Evolutionary conservation across 2,888 invertebrate species (phyloP), one percentile per base, ranked within the genome.

Genomic region (Epinotia demarniana): DNA sequence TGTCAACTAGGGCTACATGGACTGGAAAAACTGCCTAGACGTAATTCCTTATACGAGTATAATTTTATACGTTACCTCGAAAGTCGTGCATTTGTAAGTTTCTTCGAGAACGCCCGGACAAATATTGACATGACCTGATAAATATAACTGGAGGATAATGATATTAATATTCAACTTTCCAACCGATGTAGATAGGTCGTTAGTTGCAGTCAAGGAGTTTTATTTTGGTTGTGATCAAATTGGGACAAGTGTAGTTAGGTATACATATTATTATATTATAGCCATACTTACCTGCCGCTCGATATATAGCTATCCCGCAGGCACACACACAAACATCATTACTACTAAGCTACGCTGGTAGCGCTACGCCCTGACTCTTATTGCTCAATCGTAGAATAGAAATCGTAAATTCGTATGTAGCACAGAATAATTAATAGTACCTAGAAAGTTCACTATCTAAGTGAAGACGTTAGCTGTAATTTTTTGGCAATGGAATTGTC

Each of bases 121-220:
- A 75, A 75, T 71, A 75, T 75, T 66, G 70, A 66, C 70, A 64
- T 75, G 70, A 75, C 75, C 75, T 70, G 70, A 75, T 64, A 70
- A 74, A 70, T 70, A 60, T 70, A 66, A 70, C 60, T 12, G 16
- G 64, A 64, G 58, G 49, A 61, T 63, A 60, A 70, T 75, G 70
- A 75, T 75, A 60, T 64, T 62, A 63, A 58, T 70, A 75, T 71
- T 60, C 39, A 39, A 58, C 19, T 49, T 64, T 70, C 58, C 27
- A 27, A 33, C 16, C 66, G 13, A 64, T 70, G 49, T 63, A 63
- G 18, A 6, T 1, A 62, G 27, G n/a, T 66, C 16, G 66, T 53
- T 27, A 23, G 58, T 43, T 46, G 63, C 58, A 53, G 53, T 66
- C 0, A 8, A 69, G 12, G n/a, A 57, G 19, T 19, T 33, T 39